Evolutionary conservation across 2,888 invertebrate species (phyloP).

Genomic region (Gisinianus flammeolus): DNA sequence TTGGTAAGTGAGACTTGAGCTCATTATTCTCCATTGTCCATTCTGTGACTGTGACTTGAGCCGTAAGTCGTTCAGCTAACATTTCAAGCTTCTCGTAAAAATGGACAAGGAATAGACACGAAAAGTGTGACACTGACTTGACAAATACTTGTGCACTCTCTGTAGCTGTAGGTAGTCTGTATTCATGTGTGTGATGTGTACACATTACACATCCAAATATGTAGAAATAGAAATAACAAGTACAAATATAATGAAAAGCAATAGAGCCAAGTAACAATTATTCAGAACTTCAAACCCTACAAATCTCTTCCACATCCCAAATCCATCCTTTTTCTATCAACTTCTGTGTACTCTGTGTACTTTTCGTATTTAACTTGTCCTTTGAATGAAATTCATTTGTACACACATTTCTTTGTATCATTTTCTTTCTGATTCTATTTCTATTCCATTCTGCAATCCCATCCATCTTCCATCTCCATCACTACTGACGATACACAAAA

Average conservation of each 20-base stretch:
- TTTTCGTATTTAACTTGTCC: neutral
- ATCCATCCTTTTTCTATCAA: slow-evolving; percentile 5
- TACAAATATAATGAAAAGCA: neutral
- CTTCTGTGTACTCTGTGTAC: neutral
- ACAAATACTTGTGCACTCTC: no score
- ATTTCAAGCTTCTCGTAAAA: neutral
- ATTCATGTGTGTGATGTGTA: neutral
- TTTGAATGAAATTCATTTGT: neutral
- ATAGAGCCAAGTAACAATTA: neutral
- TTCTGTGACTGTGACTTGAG: no score
- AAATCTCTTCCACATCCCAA: no score
- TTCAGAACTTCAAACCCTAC: no score
- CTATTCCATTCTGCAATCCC: neutral
- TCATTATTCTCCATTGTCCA: no score
- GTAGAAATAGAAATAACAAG: neutral
- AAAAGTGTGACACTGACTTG: slow-evolving; percentile 24
- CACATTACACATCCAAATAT: neutral
- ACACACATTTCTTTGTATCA: neutral
- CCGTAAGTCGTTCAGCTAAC: neutral
- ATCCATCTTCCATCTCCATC: neutral
- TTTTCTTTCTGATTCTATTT: neutral
- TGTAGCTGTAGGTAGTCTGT: no score
- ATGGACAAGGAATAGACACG: slow-evolving; percentile 16
- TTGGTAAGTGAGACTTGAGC: no score
- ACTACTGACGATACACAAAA: no score